A percentile compares a stretch with the other conserved stretches of the same genome.
Evolutionary conservation across 2,797 vertebrate species (phyloP).

Genomic region (Gadopsis bispinosus): DNA sequence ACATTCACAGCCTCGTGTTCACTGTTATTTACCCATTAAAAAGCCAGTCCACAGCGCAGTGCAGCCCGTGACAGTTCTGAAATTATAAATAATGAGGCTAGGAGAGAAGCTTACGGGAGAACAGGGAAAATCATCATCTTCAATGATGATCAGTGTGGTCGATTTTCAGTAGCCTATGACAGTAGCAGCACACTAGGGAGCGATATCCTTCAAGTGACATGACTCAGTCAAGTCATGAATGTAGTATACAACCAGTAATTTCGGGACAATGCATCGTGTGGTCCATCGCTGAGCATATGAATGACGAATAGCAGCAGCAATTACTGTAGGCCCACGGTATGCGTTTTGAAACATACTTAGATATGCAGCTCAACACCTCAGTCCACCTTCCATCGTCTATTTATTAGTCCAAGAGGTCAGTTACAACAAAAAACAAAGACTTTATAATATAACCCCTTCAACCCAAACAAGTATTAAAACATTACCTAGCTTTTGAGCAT

Average conservation of each 20-base stretch:
- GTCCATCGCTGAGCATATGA: neutral
- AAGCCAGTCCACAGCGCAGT: neutral
- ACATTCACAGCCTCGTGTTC: slow-evolving; percentile 6
- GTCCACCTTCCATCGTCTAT: too few species aligned
- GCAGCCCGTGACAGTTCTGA: accelerated
- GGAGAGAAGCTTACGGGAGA: neutral
- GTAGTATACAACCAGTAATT: too few species aligned
- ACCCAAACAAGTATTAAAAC: slow-evolving; percentile 9
- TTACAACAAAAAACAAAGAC: too few species aligned
- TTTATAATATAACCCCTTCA: too few species aligned
- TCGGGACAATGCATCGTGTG: too few species aligned
- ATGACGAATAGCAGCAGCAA: neutral
- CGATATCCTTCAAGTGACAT: neutral
- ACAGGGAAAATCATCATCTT: neutral
- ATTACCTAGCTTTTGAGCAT: slow-evolving; percentile 21
- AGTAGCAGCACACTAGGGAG: neutral
- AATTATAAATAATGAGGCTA: neutral
- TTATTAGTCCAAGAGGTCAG: too few species aligned
- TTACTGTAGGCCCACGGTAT: neutral
- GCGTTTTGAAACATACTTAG: neutral
- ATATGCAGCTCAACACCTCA: slow-evolving; percentile 11
- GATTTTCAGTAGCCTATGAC: neutral
- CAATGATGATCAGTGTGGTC: too few species aligned
- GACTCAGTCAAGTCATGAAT: too few species aligned
- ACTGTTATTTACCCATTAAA: neutral